Base-by-base conservation (phyloP, 2,888 invertebrate genomes). In the Sialis fuliginosa region DNA sequence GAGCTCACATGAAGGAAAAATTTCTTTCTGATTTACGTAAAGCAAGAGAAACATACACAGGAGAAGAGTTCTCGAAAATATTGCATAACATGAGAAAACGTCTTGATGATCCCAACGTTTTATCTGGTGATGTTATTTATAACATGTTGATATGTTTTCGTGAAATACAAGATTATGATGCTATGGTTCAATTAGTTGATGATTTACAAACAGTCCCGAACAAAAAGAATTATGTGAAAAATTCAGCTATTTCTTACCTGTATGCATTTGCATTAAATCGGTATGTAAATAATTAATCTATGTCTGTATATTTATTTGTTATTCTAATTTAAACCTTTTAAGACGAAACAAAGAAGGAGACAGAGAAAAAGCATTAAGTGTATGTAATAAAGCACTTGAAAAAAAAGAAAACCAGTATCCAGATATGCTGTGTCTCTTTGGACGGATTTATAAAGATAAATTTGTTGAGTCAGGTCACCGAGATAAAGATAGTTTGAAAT, bases 181-280 rank as follows among this genome's bases (percentile, higher is more conserved):
- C 92, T 0, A 98, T 98, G 83, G 96, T 98, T 13, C 87, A 89
- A 56, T 72, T 98, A 40, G 91, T 97, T 0, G 92, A 93, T 60
- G 96, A 96, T 62, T 67, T 98, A 52, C 81, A 83, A 60, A 84
- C 87, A 2, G 79, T 96, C 51, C 91, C 92, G 54, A 88, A 85
- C 56, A 80, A 88, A 51, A 83, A 83, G 60, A 87, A 87, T 62
- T 88, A 87, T 62, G 79, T 89, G 33, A 86, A 87, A 59, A 90
- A 91, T 50, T 84, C 87, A 10, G 86, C 89, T 52, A 92, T 98
- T 59, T 79, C 85, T 63, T 90, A 88, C 64, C 74, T 92, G 55
- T 96, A 95, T 65, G 96, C 96, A 2, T 98, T 98, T 66, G 98
- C 98, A 32, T 72, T 98, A 53, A 98, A 97, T 67, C 75, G 85